These are phyloP conservation scores for Actinia equina DNA, from an alignment of 64 coral and sea anemone species.

Conservation along the genomic window DNA sequence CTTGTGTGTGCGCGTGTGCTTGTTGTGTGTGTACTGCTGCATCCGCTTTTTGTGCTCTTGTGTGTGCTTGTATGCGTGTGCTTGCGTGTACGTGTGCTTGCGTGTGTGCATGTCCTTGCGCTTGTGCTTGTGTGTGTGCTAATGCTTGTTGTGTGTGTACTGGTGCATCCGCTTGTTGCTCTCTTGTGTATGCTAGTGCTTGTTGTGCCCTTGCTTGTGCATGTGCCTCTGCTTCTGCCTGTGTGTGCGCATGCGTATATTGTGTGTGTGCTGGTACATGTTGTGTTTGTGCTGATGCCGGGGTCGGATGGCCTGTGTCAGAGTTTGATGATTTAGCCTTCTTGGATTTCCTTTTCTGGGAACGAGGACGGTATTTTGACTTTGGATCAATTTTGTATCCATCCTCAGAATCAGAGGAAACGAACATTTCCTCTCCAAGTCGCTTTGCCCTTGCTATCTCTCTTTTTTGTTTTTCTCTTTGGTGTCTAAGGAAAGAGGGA, in stretches of 20 bases:
- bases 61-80: neutral
- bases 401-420: slow-evolving; percentile 1
- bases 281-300: neutral
- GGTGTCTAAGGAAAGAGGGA: neutral
- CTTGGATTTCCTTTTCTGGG: neutral
- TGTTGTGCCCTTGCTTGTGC: neutral
- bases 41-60: neutral
- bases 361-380: neutral
- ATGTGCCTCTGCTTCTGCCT: neutral
- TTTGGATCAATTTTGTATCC: neutral
- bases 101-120: neutral
- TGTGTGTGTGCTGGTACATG: neutral
- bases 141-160: neutral
- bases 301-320: neutral
- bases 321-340: neutral
- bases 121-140: neutral
- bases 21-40: too few species aligned
- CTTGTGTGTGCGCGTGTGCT: neutral
- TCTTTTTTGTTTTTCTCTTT: slow-evolving; percentile 12
- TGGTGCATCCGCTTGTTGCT: neutral
- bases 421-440: too few species aligned
- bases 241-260: neutral
- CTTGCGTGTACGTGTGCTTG: neutral
- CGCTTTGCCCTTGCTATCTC: slow-evolving; percentile 3
- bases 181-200: neutral